A percentile compares a stretch with the other conserved stretches of the same genome.
Evolutionary conservation across 2,797 vertebrate species (phyloP).

Genomic region (Hipposideros larvatus): DNA sequence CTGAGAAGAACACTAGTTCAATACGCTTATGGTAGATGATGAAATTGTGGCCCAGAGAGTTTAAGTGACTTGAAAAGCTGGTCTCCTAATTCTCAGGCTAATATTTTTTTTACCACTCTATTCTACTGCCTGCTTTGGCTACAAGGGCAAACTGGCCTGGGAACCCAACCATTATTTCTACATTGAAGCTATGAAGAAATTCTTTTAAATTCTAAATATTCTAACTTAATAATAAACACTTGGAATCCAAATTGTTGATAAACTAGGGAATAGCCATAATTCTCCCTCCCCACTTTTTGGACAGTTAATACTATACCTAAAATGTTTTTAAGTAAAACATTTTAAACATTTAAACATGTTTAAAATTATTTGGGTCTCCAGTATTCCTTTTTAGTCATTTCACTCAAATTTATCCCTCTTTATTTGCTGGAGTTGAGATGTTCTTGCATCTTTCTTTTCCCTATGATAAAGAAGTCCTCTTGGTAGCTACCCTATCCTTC

Average conservation of each 20-base stretch:
- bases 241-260: neutral
- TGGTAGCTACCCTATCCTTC: neutral
- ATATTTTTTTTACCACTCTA: neutral
- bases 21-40: neutral
- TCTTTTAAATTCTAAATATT: conserved; percentile 45
- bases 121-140: conserved; percentile 7
- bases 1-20: neutral
- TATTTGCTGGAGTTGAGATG: neutral
- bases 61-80: neutral
- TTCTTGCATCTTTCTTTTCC: neutral
- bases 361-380: conserved; percentile 36
- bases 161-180: neutral
- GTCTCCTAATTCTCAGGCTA: neutral
- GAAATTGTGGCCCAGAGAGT: neutral
- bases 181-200: neutral
- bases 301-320: neutral
- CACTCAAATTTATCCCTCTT: neutral
- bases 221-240: neutral
- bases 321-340: neutral
- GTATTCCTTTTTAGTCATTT: conserved; percentile 13
- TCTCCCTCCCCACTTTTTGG: neutral
- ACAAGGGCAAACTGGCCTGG: neutral
- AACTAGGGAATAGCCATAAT: neutral
- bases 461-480: neutral
- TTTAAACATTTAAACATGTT: neutral